Evolutionary conservation across 2,113 vertebrate genomes (phyloP).

Genomic region (Chamaetylas fuelleborni): DNA sequence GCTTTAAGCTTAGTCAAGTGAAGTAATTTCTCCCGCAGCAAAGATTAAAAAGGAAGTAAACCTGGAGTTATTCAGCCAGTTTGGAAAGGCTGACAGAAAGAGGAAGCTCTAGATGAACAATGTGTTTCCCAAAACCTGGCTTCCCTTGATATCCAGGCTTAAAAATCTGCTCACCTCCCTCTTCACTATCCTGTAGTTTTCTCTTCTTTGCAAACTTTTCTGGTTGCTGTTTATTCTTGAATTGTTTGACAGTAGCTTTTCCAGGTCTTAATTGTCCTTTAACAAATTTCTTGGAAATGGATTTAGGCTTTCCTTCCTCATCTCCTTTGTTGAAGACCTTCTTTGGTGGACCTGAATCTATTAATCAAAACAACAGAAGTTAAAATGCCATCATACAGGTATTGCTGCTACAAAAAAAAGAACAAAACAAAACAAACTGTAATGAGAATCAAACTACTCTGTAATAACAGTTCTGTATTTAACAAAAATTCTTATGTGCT

Average conservation of each 20-base stretch:
- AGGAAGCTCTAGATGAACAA: not conserved
- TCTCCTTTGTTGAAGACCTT: constrained; percentile 27
- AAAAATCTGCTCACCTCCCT: constrained; percentile 58
- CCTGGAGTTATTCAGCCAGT: not conserved
- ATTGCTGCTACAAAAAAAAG: not conserved
- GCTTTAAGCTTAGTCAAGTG: not conserved
- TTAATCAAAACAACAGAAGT: not conserved
- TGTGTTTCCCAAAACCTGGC: not conserved
- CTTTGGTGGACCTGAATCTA: constrained; percentile 55
- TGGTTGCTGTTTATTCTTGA: constrained; percentile 69
- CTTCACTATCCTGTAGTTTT: constrained; percentile 55
- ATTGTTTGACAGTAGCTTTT: constrained; percentile 65
- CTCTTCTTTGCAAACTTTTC: constrained; percentile 64
- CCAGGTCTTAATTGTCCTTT: constrained; percentile 62
- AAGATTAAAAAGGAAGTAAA: not conserved
- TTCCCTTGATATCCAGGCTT: not conserved
- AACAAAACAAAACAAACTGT: no score
- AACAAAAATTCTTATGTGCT: not conserved
- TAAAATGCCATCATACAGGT: not conserved
- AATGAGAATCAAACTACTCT: not conserved
- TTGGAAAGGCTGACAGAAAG: not conserved
- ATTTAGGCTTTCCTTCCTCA: constrained; percentile 52
- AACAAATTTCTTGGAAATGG: constrained; percentile 63
- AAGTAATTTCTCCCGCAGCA: not conserved
- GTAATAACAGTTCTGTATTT: not conserved